Percentiles rank a stretch among this genome's conserved stretches.
Conservation (phyloP, 2,888 invertebrate genomes). For the Rhodophaea formosa region DNA sequence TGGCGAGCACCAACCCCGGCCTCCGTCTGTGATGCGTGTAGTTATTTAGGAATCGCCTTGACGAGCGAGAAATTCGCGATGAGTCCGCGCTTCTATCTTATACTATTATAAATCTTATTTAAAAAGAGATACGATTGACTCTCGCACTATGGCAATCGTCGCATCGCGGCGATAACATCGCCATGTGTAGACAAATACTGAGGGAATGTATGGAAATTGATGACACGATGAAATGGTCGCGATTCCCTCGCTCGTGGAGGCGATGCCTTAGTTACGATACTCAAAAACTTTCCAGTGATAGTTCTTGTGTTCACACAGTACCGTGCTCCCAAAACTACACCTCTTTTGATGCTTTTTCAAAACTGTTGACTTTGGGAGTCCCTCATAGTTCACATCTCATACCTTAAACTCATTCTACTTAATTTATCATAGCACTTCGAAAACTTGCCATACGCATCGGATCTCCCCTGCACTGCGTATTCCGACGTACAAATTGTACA, state of each 20-base stretch:
- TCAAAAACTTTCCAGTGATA: constrained; percentile 25
- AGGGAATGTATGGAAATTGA: too few relatives aligned
- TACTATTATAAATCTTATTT: too few relatives aligned
- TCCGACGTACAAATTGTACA: constrained; percentile 65
- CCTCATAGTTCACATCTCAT: not conserved
- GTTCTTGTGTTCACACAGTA: constrained; percentile 4
- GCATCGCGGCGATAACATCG: too few relatives aligned
- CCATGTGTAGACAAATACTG: too few relatives aligned
- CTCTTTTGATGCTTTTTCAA: not conserved
- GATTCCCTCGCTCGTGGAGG: too few relatives aligned
- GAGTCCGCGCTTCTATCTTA: too few relatives aligned
- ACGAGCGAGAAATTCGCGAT: too few relatives aligned
- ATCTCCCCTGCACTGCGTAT: constrained; percentile 57
- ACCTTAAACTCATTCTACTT: not conserved
- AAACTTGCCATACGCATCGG: constrained; percentile 32
- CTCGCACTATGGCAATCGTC: too few relatives aligned
- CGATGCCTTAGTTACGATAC: constrained; percentile 12
- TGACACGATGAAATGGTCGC: too few relatives aligned
- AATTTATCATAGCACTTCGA: not conserved
- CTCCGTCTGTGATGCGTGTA: constrained; percentile 85
- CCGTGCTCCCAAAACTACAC: not conserved
- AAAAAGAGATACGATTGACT: too few relatives aligned
- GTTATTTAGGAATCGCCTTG: too few relatives aligned
- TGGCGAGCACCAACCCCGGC: constrained; percentile 91
- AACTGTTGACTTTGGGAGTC: constrained; percentile 1